Conservation (phyloP, 2,113 vertebrate genomes). For the Alligator mississippiensis region DNA sequence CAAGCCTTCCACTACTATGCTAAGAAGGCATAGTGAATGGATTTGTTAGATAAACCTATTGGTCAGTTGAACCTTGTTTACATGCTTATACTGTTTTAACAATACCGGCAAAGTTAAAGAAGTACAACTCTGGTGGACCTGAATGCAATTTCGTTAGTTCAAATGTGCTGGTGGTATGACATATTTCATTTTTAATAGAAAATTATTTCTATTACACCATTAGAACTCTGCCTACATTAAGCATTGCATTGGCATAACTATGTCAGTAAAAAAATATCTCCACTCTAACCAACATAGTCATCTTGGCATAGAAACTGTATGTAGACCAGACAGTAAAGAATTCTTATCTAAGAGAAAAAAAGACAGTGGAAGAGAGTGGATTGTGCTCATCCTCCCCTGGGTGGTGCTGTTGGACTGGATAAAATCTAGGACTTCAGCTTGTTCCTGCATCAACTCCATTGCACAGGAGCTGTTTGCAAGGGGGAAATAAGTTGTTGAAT, state of each 20-base stretch:
- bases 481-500: neutral
- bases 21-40: neutral
- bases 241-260: neutral
- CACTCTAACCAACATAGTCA: neutral
- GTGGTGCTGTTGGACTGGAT: slow-evolving; percentile 70
- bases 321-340: neutral
- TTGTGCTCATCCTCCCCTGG: slow-evolving; percentile 37
- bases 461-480: neutral
- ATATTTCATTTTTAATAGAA: neutral
- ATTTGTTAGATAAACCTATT: neutral
- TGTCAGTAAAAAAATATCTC: neutral
- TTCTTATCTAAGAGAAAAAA: neutral
- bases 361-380: neutral
- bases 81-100: neutral
- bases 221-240: neutral
- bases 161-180: neutral
- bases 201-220: neutral
- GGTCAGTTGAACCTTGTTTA: neutral
- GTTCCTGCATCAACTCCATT: neutral
- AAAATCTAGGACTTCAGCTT: neutral
- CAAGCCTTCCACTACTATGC: neutral
- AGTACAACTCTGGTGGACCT: neutral
- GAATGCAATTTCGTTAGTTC: neutral
- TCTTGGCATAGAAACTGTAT: neutral
- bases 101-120: neutral